Evolutionary conservation across 2,113 vertebrate genomes (phyloP).

Genomic region (Petrocephalus microphthalmus): DNA sequence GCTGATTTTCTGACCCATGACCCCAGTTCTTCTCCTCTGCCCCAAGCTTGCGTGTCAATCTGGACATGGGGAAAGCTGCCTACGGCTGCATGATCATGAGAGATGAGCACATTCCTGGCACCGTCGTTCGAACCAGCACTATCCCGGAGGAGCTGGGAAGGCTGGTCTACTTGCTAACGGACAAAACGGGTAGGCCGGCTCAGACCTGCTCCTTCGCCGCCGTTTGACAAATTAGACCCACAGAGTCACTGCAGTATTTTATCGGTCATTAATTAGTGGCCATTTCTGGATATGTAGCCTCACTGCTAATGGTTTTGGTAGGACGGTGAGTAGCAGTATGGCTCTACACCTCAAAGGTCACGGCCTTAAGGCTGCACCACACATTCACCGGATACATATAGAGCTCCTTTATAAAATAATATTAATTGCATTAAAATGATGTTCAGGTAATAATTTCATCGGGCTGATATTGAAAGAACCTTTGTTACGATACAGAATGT

Average conservation of each 20-base stretch:
- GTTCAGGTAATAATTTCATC: neutral
- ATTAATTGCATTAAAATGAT: no score
- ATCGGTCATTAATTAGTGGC: neutral
- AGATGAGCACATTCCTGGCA: slow-evolving; percentile 91
- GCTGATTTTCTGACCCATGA: neutral
- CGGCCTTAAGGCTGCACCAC: neutral
- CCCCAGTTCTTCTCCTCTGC: slow-evolving; percentile 18
- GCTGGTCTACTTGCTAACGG: slow-evolving; percentile 87
- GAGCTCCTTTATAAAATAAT: neutral
- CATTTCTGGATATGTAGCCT: neutral
- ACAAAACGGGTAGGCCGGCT: slow-evolving; percentile 83
- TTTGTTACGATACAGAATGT: neutral
- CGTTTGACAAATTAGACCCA: neutral
- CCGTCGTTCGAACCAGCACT: slow-evolving; percentile 93
- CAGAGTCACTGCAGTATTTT: neutral
- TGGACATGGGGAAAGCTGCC: slow-evolving; percentile 96
- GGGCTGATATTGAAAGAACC: neutral
- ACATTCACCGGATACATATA: neutral
- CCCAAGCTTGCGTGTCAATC: slow-evolving; percentile 85
- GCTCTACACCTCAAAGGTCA: neutral
- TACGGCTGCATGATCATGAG: slow-evolving; percentile 98
- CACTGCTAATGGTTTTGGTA: neutral
- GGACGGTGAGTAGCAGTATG: neutral
- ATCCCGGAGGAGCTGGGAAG: slow-evolving; percentile 95
- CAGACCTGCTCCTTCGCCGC: neutral